A percentile compares a stretch with the other conserved stretches of the same genome.
phyloP scores from a whole-genome alignment of 2,113 vertebrate genomes.

The Tor tambroides region DNA sequence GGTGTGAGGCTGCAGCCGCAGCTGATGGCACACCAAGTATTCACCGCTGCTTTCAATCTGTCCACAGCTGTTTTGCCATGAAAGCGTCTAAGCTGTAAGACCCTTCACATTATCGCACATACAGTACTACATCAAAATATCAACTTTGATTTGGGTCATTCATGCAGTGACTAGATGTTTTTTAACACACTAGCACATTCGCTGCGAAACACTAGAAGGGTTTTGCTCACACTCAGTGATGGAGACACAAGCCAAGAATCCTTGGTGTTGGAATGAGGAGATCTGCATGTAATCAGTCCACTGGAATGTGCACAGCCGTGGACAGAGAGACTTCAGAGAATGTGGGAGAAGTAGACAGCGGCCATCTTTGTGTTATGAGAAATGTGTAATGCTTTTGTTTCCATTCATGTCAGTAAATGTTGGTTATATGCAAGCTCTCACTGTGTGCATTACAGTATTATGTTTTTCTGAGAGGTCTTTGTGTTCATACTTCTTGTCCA shows the following conservation, averaged over 20 bases:
- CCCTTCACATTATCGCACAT: not conserved
- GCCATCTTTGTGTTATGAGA: not conserved
- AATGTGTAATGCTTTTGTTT: not conserved
- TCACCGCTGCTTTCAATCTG: not conserved
- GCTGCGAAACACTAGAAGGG: not conserved
- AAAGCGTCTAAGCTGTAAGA: not conserved
- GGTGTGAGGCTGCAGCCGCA: conserved; percentile 30
- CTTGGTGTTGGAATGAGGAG: not conserved
- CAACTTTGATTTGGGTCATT: not conserved
- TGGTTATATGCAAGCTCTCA: not conserved
- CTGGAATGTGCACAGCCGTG: conserved; percentile 31
- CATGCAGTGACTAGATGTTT: not conserved
- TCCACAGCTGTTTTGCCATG: not conserved
- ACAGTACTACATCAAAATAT: not conserved
- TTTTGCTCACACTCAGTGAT: not conserved
- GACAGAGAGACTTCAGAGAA: conserved; percentile 26
- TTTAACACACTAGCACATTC: not conserved
- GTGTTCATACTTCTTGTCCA: not conserved
- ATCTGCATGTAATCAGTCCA: conserved; percentile 51
- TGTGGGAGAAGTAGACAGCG: conserved; percentile 33
- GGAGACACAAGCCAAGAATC: not conserved
- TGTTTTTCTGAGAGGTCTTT: not conserved
- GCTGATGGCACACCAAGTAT: conserved; percentile 42
- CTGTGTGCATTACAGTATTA: not conserved
- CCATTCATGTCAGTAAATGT: not conserved